Evolutionary conservation across 2,797 vertebrate species (phyloP).

Genomic region (Sebastes itinus): DNA sequence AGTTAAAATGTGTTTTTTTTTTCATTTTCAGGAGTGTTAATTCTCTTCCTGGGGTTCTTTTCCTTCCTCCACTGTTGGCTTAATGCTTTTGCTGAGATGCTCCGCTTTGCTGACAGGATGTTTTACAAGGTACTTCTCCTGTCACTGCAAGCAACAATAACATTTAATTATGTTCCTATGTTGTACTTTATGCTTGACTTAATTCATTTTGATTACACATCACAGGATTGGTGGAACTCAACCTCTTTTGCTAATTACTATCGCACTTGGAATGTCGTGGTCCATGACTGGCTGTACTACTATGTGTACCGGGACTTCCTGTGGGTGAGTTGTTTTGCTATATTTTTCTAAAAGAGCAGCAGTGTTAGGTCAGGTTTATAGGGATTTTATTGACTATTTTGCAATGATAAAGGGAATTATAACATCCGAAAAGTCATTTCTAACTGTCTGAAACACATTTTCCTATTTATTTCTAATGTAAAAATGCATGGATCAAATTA

Average conservation of each 20-base stretch:
- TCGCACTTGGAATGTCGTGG: conserved; percentile 96
- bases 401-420: neutral
- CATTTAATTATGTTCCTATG: neutral
- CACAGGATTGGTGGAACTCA: conserved; percentile 98
- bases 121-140: conserved; percentile 89
- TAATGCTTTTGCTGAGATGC: conserved; percentile 98
- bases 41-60: conserved; percentile 92
- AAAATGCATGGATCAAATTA: neutral
- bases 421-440: neutral
- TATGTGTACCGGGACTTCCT: conserved; percentile 94
- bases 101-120: conserved; percentile 95
- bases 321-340: conserved; percentile 82
- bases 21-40: conserved; percentile 86
- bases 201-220: neutral
- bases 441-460: neutral
- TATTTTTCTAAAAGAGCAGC: neutral
- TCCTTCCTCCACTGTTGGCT: conserved; percentile 97
- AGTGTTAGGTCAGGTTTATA: neutral
- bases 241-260: conserved; percentile 98
- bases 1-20: neutral
- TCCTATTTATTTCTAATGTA: neutral
- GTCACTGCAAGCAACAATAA: neutral
- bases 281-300: conserved; percentile 97
- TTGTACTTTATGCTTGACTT: neutral
- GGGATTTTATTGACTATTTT: neutral